Conservation (phyloP, 2,888 invertebrate species). For the Galerucella nymphaeae region DNA sequence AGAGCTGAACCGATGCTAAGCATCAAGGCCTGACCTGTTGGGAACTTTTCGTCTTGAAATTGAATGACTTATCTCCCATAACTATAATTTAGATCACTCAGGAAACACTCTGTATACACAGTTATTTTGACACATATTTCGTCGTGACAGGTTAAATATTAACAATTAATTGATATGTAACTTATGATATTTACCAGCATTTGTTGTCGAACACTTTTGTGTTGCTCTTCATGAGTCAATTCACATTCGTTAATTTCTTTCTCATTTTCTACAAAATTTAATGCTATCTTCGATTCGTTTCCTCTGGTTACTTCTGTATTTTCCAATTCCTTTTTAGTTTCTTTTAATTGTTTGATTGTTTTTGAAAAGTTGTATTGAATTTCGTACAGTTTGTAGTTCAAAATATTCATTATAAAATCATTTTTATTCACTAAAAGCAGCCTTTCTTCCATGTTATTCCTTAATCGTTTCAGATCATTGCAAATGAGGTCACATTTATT, state of each 20-base stretch:
- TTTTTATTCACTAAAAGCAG: slow-evolving; percentile 52
- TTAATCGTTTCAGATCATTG: slow-evolving; percentile 44
- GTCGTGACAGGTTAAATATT: no score
- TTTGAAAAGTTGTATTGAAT: slow-evolving; percentile 52
- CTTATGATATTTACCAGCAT: slow-evolving; percentile 28
- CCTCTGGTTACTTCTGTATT: slow-evolving; percentile 29
- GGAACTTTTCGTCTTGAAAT: no score
- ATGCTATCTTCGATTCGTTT: slow-evolving; percentile 46
- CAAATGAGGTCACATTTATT: slow-evolving; percentile 47
- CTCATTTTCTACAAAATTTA: slow-evolving; percentile 52
- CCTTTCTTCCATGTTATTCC: slow-evolving; percentile 44
- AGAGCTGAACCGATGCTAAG: no score
- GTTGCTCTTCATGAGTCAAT: slow-evolving; percentile 50
- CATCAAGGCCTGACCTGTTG: no score
- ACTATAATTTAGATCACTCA: no score
- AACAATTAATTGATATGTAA: no score
- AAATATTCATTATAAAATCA: slow-evolving; percentile 53
- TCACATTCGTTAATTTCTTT: slow-evolving; percentile 52
- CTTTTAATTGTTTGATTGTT: slow-evolving; percentile 51
- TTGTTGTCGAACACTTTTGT: slow-evolving; percentile 52
- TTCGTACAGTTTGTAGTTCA: slow-evolving; percentile 57
- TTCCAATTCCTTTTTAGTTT: slow-evolving; percentile 48
- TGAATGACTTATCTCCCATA: no score
- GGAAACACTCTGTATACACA: no score
- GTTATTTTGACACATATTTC: no score